Conservation (phyloP, 2,888 invertebrate species). For the Dicranocentrus wangi region DNA sequence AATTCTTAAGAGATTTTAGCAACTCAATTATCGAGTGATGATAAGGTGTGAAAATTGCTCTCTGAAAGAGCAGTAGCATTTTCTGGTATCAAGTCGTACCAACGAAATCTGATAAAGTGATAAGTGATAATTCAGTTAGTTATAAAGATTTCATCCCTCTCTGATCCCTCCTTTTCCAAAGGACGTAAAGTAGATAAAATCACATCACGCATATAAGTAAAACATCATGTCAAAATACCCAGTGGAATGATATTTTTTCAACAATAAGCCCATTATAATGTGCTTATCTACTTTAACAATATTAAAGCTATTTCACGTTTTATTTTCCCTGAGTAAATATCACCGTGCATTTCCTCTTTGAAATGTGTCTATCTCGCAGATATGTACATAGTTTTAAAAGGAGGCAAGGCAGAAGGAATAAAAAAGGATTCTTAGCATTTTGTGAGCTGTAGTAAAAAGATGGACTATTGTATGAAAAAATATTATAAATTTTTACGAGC, state of each 20-base stretch:
- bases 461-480: slow-evolving; percentile 39
- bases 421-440: slow-evolving; percentile 2
- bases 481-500: slow-evolving; percentile 67
- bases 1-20: slow-evolving; percentile 72
- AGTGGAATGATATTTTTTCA: slow-evolving; percentile 35
- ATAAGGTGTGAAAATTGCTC: slow-evolving; percentile 70
- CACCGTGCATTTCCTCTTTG: too few relatives aligned
- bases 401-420: slow-evolving; percentile 2
- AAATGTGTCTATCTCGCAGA: background rate
- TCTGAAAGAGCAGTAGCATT: slow-evolving; percentile 26
- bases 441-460: slow-evolving; percentile 32
- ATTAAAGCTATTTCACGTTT: slow-evolving; percentile 33
- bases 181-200: slow-evolving; percentile 8
- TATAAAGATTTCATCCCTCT: background rate
- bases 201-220: slow-evolving; percentile 5
- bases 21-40: slow-evolving; percentile 73
- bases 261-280: slow-evolving; percentile 30
- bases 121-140: slow-evolving; percentile 43
- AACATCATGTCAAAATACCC: slow-evolving; percentile 47
- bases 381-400: background rate
- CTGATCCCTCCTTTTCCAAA: slow-evolving; percentile 2
- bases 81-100: too few relatives aligned
- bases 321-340: slow-evolving; percentile 23
- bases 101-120: slow-evolving; percentile 34
- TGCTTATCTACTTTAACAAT: slow-evolving; percentile 35